Conservation (phyloP, 1,140 invertebrate species). For the Mercenaria mercenaria region DNA sequence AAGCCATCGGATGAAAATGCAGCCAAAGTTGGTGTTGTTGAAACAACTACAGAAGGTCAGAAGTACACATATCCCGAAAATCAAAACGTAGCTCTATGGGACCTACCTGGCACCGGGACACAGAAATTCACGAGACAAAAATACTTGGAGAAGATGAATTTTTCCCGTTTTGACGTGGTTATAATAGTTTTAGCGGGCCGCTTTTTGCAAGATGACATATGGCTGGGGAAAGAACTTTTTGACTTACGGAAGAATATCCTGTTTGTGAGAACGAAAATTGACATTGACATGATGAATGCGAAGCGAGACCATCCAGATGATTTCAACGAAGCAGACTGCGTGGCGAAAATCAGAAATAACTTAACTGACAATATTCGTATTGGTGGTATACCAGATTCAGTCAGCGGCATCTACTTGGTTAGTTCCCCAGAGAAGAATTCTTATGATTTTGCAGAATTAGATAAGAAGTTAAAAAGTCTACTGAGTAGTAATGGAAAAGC, state of each 20-base stretch:
- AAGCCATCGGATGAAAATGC: background rate
- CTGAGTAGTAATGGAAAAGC: background rate
- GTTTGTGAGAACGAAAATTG: background rate
- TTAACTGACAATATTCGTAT: background rate
- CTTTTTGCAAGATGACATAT: background rate
- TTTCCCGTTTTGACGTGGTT: background rate
- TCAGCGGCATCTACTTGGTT: background rate
- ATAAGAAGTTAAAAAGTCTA: background rate
- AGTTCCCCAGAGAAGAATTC: background rate
- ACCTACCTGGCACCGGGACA: background rate
- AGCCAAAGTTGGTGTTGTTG: background rate
- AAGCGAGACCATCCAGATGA: background rate
- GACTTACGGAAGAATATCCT: background rate
- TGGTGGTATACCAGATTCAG: background rate
- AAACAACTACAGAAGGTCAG: background rate
- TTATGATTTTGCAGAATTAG: background rate
- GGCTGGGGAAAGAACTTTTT: background rate
- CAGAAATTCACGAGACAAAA: background rate
- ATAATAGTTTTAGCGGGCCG: background rate
- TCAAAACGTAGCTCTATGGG: background rate
- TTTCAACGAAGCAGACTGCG: background rate
- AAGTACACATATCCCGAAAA: background rate
- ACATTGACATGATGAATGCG: background rate
- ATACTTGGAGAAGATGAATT: background rate
- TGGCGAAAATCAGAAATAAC: background rate